Base-by-base conservation (phyloP, 2,797 vertebrate species). In the Neosalanx taihuensis region DNA sequence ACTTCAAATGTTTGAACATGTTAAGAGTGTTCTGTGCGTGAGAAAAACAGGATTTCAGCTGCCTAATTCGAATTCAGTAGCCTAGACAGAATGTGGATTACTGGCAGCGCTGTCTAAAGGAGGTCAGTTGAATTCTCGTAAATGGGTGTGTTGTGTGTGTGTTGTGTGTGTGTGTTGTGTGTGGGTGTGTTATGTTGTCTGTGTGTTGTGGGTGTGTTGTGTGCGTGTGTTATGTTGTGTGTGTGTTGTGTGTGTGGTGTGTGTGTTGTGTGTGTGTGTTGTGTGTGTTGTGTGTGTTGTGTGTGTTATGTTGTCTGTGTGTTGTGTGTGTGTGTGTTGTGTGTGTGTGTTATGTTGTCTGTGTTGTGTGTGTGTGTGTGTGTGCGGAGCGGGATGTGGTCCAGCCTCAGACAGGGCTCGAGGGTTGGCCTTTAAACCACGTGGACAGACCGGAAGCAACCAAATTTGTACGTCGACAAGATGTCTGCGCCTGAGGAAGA, bases 401-500 rank as follows among this genome's bases (percentile, higher is more conserved):
- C 60, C 64, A 62, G 74, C 77, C 67, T 73, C 71, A 61, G 59
- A n/a, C n/a, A n/a, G n/a, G n/a, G n/a, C n/a, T 77, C 72, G 65
- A 12, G 51, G 17, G 3, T 15, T 4, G 9, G 46, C 20, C 56
- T 64, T 85, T 75, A 81, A 84, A 83, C 84, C 89, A 92, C 90
- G 90, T 92, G 89, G 71, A 4, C 7, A 1, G 18, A 88, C 78
- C 86, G 88, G 89, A 92, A 91, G 77, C 82, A 31, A 63, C 68
- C 3, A 53, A n/a, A 26, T 2, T 2, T 67, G 13, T 35, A 30
- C 18, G 41, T 49, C 61, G 61, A 83, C 83, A 93, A 93, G 81
- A 94, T 94, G 93, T 91, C 93, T 77, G 92, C 93, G 76, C 86
- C 92, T 87, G 78, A 67, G 0, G 89, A 92, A 29, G 84, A 89